A percentile compares a stretch with the other conserved stretches of the same genome.
Conservation (phyloP, 2,797 vertebrate genomes). For the Eleutherodactylus coqui region DNA sequence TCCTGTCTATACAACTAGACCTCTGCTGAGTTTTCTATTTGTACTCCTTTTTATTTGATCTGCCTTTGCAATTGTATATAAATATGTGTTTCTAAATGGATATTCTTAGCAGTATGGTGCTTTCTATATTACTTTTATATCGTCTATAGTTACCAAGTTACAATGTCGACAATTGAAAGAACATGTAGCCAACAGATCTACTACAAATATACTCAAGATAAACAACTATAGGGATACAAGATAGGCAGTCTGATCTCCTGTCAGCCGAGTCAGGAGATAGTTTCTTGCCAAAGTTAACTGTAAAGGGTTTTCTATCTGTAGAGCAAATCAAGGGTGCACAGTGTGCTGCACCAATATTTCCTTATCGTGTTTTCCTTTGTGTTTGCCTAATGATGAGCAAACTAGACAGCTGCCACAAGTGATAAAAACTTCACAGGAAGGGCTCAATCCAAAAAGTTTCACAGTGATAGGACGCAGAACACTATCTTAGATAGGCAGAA, state of each 20-base stretch:
- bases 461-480: not conserved
- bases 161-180: not conserved
- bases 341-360: not conserved
- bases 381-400: constrained; percentile 24
- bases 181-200: not conserved
- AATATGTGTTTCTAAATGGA: too few species aligned
- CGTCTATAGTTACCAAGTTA: not conserved
- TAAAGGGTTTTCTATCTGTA: not conserved
- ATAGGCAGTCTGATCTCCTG: not conserved
- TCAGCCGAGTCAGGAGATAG: not conserved
- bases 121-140: too few species aligned
- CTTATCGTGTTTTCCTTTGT: constrained; percentile 20
- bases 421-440: constrained; percentile 20
- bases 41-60: too few species aligned
- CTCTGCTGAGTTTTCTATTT: too few species aligned
- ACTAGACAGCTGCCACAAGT: constrained; percentile 3
- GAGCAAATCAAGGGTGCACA: not conserved
- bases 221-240: not conserved
- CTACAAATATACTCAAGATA: not conserved
- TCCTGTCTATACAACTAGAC: too few species aligned
- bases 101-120: too few species aligned
- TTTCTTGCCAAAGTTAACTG: not conserved
- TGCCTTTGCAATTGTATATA: too few species aligned
- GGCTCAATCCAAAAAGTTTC: constrained; percentile 10
- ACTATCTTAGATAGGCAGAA: not conserved